Conservation (phyloP, 2,888 invertebrate genomes). For the Nymphalis urticae region DNA sequence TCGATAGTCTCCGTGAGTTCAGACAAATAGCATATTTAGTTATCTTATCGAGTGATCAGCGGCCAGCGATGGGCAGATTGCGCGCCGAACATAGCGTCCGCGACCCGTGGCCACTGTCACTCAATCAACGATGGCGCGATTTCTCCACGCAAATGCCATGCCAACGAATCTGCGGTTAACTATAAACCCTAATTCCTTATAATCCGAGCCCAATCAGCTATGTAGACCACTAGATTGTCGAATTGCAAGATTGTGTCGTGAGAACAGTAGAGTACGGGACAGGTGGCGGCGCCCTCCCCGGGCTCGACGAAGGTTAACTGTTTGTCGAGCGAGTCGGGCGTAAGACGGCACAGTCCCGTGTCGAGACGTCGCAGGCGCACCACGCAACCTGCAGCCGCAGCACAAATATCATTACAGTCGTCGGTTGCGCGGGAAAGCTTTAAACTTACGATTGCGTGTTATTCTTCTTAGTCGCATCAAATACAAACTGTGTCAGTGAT, state of each 20-base stretch:
- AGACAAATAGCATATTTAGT: constrained; percentile 67
- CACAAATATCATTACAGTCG: constrained; percentile 31
- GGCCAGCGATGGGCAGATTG: constrained; percentile 57
- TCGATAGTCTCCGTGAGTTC: constrained; percentile 62
- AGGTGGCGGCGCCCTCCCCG: constrained; percentile 75
- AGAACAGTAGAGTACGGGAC: constrained; percentile 76
- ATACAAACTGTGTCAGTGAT: constrained; percentile 39
- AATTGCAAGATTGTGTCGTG: constrained; percentile 72
- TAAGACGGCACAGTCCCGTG: constrained; percentile 68
- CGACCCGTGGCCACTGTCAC: constrained; percentile 65
- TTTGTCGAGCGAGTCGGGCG: constrained; percentile 66
- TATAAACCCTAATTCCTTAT: constrained; percentile 66
- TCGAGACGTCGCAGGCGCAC: constrained; percentile 62
- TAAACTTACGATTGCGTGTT: constrained; percentile 26
- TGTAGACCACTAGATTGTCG: constrained; percentile 77
- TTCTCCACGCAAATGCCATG: constrained; percentile 74
- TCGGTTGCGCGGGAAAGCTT: constrained; percentile 44
- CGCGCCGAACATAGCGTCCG: constrained; percentile 60
- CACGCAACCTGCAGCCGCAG: constrained; percentile 53
- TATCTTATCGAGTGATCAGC: constrained; percentile 64
- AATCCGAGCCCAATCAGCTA: constrained; percentile 77
- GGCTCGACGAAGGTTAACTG: constrained; percentile 64
- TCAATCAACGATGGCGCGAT: constrained; percentile 60
- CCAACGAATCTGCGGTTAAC: constrained; percentile 58
- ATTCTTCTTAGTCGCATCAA: constrained; percentile 16